These are phyloP conservation scores for Adelognathus sp. DNA, from an alignment of 2,888 invertebrate species.

Conservation along the genomic window DNA sequence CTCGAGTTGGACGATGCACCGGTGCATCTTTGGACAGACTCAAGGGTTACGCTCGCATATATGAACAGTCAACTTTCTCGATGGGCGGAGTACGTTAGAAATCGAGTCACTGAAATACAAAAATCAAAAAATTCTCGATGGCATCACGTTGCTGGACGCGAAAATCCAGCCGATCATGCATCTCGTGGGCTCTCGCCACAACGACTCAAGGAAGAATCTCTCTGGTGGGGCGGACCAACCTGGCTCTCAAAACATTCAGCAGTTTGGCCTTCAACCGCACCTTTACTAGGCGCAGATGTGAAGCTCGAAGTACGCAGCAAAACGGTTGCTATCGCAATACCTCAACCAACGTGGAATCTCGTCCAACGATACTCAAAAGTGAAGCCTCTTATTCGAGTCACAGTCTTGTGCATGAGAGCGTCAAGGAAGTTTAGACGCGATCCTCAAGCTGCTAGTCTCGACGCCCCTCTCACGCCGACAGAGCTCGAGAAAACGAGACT, in stretches of 20 bases:
- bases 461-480: neutral
- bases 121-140: neutral
- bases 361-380: neutral
- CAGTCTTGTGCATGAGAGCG: neutral
- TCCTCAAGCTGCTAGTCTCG: neutral
- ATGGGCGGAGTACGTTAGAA: conserved; percentile 61
- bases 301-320: neutral
- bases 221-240: neutral
- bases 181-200: neutral
- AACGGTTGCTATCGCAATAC: neutral
- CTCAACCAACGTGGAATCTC: neutral
- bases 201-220: neutral
- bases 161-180: neutral
- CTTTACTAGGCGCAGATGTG: neutral
- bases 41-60: conserved; percentile 36
- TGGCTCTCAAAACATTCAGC: neutral
- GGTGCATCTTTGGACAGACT: conserved; percentile 47
- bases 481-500: neutral
- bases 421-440: neutral
- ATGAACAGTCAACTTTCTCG: conserved; percentile 51
- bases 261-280: neutral
- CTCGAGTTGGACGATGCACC: neutral
- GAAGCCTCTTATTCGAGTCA: neutral
- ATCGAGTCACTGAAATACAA: conserved; percentile 57
- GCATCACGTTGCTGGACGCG: neutral